Conservation (phyloP, 1,140 invertebrate species). For the Drosophila watanabei region DNA sequence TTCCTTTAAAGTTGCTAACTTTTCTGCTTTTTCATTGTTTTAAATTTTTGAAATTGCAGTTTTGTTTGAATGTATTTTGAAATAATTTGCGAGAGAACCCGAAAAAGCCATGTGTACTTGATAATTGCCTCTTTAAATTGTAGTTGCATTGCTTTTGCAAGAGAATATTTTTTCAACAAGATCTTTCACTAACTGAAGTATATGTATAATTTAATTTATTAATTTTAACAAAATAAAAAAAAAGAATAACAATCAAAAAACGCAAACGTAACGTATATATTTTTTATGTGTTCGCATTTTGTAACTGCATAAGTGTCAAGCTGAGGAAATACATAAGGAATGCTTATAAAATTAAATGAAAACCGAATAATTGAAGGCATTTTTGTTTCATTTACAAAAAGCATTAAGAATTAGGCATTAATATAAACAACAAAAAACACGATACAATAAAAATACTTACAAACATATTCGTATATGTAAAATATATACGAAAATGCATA, state of each 20-base stretch:
- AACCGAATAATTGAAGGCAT: constrained; percentile 49
- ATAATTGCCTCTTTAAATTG: constrained; percentile 40
- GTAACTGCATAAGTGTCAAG: constrained; percentile 73
- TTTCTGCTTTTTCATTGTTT: constrained; percentile 2
- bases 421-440: constrained; percentile 29
- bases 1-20: neutral
- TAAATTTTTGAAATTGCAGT: neutral
- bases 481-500: constrained; percentile 61
- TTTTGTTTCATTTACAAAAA: constrained; percentile 70
- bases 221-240: constrained; percentile 29
- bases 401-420: constrained; percentile 53
- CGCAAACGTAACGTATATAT: constrained; percentile 43
- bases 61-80: constrained; percentile 34
- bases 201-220: constrained; percentile 60
- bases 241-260: constrained; percentile 7
- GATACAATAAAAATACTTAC: constrained; percentile 39
- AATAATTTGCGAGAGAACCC: constrained; percentile 53
- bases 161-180: neutral
- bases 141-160: constrained; percentile 36
- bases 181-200: constrained; percentile 20
- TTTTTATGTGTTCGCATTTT: constrained; percentile 69
- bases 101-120: constrained; percentile 13
- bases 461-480: constrained; percentile 40
- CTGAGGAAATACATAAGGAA: constrained; percentile 66
- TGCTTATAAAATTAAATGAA: constrained; percentile 63